phyloP scores from a whole-genome alignment of 2,888 invertebrate genomes.

The Anagyrus pseudococci region DNA sequence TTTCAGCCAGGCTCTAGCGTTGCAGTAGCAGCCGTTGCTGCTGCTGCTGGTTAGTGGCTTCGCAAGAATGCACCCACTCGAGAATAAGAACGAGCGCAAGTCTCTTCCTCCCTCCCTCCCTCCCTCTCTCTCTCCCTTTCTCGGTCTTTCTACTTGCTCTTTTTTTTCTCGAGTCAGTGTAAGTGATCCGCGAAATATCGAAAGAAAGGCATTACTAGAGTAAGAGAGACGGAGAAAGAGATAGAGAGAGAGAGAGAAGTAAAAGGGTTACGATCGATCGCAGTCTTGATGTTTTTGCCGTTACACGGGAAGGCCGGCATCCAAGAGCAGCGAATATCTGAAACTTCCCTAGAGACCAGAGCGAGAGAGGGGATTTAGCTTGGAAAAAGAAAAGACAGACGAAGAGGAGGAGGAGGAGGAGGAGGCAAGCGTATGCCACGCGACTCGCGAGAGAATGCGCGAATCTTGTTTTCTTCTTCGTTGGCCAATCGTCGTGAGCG shows the following conservation, averaged over 20 bases:
- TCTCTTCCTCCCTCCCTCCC: slow-evolving; percentile 14
- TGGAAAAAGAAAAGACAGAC: slow-evolving; percentile 26
- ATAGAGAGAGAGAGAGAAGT: neutral
- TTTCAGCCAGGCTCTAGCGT: slow-evolving; percentile 43
- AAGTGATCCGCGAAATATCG: slow-evolving; percentile 43
- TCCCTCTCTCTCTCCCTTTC: slow-evolving; percentile 16
- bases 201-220: too few relatives aligned
- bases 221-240: slow-evolving; percentile 27
- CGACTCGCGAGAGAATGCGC: slow-evolving; percentile 4
- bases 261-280: too few relatives aligned
- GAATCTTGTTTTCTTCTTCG: slow-evolving; percentile 23
- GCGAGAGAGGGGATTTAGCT: slow-evolving; percentile 5
- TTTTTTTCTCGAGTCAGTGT: slow-evolving; percentile 2
- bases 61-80: slow-evolving; percentile 29
- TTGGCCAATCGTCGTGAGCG: too few relatives aligned
- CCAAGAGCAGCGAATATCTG: neutral
- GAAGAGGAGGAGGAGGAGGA: too few relatives aligned
- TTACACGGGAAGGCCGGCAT: neutral
- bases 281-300: neutral
- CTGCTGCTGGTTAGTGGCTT: slow-evolving; percentile 3
- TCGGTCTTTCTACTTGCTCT: slow-evolving; percentile 14
- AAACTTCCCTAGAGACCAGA: neutral
- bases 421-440: slow-evolving; percentile 20
- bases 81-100: slow-evolving; percentile 23
- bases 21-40: too few relatives aligned